phyloP scores from a whole-genome alignment of 2,113 vertebrate genomes.

The Rattus rattus region DNA sequence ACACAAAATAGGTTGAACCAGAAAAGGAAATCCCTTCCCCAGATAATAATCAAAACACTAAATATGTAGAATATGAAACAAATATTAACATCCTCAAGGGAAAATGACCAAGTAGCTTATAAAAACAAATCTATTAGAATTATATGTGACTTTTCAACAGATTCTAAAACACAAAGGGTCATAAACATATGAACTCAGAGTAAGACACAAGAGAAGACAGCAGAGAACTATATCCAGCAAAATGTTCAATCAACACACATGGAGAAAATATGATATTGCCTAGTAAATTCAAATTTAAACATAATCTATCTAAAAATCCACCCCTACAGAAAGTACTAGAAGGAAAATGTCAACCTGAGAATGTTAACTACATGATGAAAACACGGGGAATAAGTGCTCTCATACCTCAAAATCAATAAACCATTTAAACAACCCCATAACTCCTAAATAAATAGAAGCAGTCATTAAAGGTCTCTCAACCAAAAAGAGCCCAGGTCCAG shows the following conservation, averaged over 20 bases:
- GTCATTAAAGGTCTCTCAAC: too few relatives aligned
- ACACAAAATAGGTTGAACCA: background rate
- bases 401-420: background rate
- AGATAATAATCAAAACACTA: background rate
- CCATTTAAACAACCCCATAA: too few relatives aligned
- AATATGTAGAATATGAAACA: background rate
- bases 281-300: background rate
- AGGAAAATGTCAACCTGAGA: background rate
- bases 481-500: too few relatives aligned
- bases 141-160: background rate
- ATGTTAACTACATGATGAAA: background rate
- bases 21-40: background rate
- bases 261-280: background rate
- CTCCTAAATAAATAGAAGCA: too few relatives aligned
- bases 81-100: background rate
- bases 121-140: background rate
- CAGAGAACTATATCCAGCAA: background rate
- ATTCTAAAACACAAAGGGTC: background rate
- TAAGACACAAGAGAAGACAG: background rate
- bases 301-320: background rate
- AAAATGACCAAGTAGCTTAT: background rate
- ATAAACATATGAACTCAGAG: background rate
- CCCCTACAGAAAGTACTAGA: background rate
- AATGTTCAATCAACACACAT: background rate
- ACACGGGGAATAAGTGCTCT: background rate